A percentile compares a stretch with the other conserved stretches of the same genome.
Conservation (phyloP, 2,113 vertebrate species). For the Malurus elegans region DNA sequence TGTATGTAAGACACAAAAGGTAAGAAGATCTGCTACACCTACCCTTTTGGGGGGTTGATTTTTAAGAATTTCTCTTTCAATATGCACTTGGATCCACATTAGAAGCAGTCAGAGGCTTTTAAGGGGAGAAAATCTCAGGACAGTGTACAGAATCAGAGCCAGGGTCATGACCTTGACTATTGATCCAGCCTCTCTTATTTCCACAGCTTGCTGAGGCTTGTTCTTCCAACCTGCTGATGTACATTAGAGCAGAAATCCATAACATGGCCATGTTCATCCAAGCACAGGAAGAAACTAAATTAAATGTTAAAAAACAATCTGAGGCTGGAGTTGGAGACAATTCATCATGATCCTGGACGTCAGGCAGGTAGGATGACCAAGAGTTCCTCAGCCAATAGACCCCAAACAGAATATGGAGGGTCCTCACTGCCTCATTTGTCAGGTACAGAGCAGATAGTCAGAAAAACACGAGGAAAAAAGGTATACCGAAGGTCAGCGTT, state of each 20-base stretch:
- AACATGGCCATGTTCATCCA: slow-evolving; percentile 96
- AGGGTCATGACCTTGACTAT: slow-evolving; percentile 94
- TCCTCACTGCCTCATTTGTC: slow-evolving; percentile 78
- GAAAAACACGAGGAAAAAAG: slow-evolving; percentile 76
- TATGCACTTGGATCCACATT: slow-evolving; percentile 68
- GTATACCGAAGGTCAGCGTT: slow-evolving; percentile 79
- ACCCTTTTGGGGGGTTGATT: not conserved
- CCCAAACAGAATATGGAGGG: slow-evolving; percentile 74
- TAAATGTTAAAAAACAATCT: slow-evolving; percentile 99
- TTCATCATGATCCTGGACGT: slow-evolving; percentile 96
- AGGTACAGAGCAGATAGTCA: slow-evolving; percentile 74
- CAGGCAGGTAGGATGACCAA: slow-evolving; percentile 85
- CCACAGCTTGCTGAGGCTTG: slow-evolving; percentile 89
- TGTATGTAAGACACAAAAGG: slow-evolving; percentile 23
- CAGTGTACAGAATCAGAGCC: slow-evolving; percentile 76
- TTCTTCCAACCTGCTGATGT: slow-evolving; percentile 93
- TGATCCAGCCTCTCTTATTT: slow-evolving; percentile 96
- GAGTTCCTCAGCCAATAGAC: slow-evolving; percentile 81
- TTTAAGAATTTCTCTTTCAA: slow-evolving; percentile 58
- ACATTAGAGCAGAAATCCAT: slow-evolving; percentile 99
- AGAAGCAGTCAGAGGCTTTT: slow-evolving; percentile 70
- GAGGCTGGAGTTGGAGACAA: slow-evolving; percentile 89
- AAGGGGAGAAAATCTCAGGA: slow-evolving; percentile 78
- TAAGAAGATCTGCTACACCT: slow-evolving; percentile 43
- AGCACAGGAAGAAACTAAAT: slow-evolving; percentile 99